These are phyloP conservation scores for Drosophila ustulata DNA, from an alignment of 2,888 invertebrate species.

Conservation along the genomic window DNA sequence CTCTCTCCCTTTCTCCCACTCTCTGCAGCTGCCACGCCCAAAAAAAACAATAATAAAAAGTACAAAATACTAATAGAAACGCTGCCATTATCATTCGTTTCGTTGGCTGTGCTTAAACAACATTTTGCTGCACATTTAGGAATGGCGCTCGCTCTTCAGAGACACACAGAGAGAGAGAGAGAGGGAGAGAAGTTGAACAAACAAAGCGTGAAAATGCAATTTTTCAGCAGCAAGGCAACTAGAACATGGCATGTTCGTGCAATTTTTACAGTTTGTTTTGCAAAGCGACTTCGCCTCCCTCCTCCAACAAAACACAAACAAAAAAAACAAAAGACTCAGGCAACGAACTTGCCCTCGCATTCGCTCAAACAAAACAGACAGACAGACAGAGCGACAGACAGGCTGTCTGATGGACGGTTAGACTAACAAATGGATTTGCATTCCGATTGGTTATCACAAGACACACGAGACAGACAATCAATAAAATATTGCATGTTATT, in stretches of 20 bases:
- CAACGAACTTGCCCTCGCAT: slow-evolving; percentile 72
- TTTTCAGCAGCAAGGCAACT: slow-evolving; percentile 55
- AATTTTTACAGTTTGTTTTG: slow-evolving; percentile 80
- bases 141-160: slow-evolving; percentile 36
- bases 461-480: slow-evolving; percentile 8
- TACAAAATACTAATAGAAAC: slow-evolving; percentile 7
- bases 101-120: slow-evolving; percentile 40
- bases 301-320: neutral
- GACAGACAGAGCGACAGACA: slow-evolving; percentile 9
- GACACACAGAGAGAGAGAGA: neutral
- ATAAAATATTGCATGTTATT: slow-evolving; percentile 1
- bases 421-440: slow-evolving; percentile 25
- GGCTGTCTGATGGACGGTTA: slow-evolving; percentile 1
- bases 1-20: no score
- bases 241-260: slow-evolving; percentile 69
- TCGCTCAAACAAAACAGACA: slow-evolving; percentile 30
- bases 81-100: slow-evolving; percentile 51
- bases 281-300: slow-evolving; percentile 58
- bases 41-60: neutral
- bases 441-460: slow-evolving; percentile 38
- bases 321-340: slow-evolving; percentile 76
- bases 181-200: slow-evolving; percentile 31
- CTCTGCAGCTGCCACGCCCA: slow-evolving; percentile 55
- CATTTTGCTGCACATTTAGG: slow-evolving; percentile 56
- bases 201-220: slow-evolving; percentile 83